Evolutionary conservation across 2,113 vertebrate species (phyloP), one percentile per base, ranked within the genome.

Genomic region (Symphodus melops): DNA sequence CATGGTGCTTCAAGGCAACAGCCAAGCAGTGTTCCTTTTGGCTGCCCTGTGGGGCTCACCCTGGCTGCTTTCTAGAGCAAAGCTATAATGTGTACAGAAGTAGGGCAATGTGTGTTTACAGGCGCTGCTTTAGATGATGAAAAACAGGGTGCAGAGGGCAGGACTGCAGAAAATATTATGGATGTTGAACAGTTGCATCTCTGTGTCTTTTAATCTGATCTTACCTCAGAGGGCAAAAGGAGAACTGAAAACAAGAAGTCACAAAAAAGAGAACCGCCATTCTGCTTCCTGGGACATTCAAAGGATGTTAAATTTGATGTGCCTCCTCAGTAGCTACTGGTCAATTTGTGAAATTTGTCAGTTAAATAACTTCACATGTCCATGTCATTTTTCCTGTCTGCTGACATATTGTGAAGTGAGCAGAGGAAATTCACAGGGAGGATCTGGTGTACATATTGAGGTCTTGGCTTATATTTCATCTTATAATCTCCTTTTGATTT

Each of bases 51-150:
- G 49, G 70, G 25, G 9, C 68, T 68, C 57, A 13, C 5, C 4
- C 20, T 3, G 14, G 72, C 57, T 58, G 55, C 9, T 53, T 77
- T 75, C 56, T n/a, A 5, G 59, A 88, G 73, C 44, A 25, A 41
- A 64, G 61, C 28, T 42, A 17, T 0, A 1, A 66, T 63, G 76
- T 0, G 53, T 37, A 49, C 60, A 46, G 19, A 90, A 85, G 74
- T 86, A 61, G 79, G 79, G n/a, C 82, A 66, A 23, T 0, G 33
- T 44, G 55, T 44, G 71, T 76, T 82, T 73, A 64, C 73, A 39
- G 82, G 81, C 67, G 10, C n/a, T 10, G 46, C 42, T 63, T 44
- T 3, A 33, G 57, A 60, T 2, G 28, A 60, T 17, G 42, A 36
- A 74, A 20, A 74, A 17, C 41, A 6, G 20, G 19, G 25, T 20